phyloP scores from a whole-genome alignment of 2,888 invertebrate genomes.

The Latrodectus elegans region DNA sequence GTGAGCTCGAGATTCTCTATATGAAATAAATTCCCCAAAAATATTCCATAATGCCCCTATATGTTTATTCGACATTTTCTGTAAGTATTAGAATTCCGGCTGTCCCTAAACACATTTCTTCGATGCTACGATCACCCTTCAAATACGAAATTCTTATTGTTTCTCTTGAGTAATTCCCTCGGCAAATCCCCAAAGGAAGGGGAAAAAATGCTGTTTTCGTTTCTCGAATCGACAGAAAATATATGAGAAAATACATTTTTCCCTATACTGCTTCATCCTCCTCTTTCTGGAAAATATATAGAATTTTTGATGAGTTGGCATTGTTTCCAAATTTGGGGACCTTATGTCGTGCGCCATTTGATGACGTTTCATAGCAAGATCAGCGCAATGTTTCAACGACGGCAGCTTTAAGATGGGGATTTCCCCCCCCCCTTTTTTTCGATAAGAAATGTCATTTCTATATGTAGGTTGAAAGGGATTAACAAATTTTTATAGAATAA shows the following conservation, averaged over 20 bases:
- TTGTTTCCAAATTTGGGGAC: slow-evolving; percentile 37
- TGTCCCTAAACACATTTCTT: neutral
- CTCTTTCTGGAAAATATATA: neutral
- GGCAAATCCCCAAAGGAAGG: neutral
- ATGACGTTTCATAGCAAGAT: slow-evolving; percentile 29
- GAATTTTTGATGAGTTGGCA: slow-evolving; percentile 47
- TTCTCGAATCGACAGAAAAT: slow-evolving; percentile 1
- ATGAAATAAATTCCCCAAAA: neutral
- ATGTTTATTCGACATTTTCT: neutral
- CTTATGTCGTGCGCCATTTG: neutral
- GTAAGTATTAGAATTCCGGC: neutral
- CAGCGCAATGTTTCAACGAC: slow-evolving; percentile 19
- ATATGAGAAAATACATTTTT: neutral
- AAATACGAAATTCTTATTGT: neutral
- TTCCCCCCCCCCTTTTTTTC: neutral
- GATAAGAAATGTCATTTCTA: slow-evolving; percentile 14
- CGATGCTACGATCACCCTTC: neutral
- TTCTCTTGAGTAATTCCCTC: neutral
- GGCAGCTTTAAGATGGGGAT: neutral
- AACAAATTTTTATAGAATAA: slow-evolving; percentile 41
- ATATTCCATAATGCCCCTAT: neutral
- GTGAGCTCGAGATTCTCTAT: no score
- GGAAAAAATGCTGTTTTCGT: neutral
- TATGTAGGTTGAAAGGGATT: slow-evolving; percentile 38
- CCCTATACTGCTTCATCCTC: neutral